Base-by-base conservation (phyloP, 2,797 vertebrate genomes). In the Vireo griseus region DNA sequence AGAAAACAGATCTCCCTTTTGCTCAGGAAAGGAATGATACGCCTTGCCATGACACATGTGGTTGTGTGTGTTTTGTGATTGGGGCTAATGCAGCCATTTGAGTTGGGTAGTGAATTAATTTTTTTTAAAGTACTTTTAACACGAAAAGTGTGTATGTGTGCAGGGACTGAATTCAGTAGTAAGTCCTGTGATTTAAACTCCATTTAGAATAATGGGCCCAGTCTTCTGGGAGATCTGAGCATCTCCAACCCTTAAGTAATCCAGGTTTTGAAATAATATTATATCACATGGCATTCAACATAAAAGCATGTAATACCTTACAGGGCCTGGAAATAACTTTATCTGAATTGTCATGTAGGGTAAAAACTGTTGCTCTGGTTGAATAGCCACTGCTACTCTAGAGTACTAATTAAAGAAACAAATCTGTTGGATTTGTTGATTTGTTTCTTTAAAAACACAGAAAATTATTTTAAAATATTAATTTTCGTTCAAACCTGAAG, bases 11-110 rank as follows among this genome's bases (percentile, higher is more conserved):
- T 74, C 80, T 86, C 28, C 10, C 4, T 35, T 26, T 28, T 51
- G 16, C 42, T 48, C 10, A 25, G 26, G 25, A 58, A 37, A 39
- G 42, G 40, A 63, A 42, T 51, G 7, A 28, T 33, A 17, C 0
- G 2, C 15, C 29, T 88, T 67, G n/a, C n/a, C n/a, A n/a, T n/a
- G n/a, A 29, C 0, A 0, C 18, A 47, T 44, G 5, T 63, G 57
- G 31, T 8, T 47, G 4, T 78, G 11, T 80, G 18, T 65, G 28
- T 72, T 74, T 83, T 82, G 47, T 83, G 31, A 16, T 47, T 66
- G 47, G 31, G 73, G 33, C 33, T 52, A 63, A 19, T n/a, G 47
- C 61, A 84, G 42, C 54, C 37, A 0, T 58, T 37, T 17, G 20
- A 80, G 25, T 9, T n/a, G 57, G 47, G 19, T 22, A 58, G 26